Evolutionary conservation across 1,140 invertebrate species (phyloP).

Genomic region (Tetranychus urticae): DNA sequence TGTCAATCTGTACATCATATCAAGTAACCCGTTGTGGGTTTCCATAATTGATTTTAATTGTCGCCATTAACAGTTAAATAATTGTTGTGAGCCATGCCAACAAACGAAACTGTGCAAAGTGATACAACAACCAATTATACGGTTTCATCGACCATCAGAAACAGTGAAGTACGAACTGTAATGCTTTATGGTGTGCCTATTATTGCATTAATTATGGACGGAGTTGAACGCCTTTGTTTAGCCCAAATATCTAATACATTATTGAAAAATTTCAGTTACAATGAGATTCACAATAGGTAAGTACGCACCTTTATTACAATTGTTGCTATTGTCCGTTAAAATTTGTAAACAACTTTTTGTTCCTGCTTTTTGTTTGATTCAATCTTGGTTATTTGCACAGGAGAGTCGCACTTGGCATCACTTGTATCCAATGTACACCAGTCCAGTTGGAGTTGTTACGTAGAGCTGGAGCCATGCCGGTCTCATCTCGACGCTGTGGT

Average conservation of each 20-base stretch:
- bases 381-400: constrained; percentile 19
- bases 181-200: constrained; percentile 76
- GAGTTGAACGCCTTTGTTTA: constrained; percentile 66
- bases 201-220: constrained; percentile 77
- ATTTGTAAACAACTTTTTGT: no score
- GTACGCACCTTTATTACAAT: neutral
- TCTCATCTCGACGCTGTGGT: constrained; percentile 61
- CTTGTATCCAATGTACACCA: constrained; percentile 87
- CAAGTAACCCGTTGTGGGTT: no score
- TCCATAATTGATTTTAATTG: no score
- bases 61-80: no score
- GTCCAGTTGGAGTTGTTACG: constrained; percentile 82
- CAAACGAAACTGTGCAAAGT: no score
- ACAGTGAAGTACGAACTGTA: constrained; percentile 53
- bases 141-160: neutral
- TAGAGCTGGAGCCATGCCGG: constrained; percentile 82
- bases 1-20: no score
- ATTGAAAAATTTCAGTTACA: constrained; percentile 83
- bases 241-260: constrained; percentile 91
- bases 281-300: constrained; percentile 70
- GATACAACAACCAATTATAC: neutral
- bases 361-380: neutral
- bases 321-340: no score
- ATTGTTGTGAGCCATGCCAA: no score
- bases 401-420: constrained; percentile 76